Conservation (phyloP, 2,888 invertebrate genomes). For the Agonopterix heracliana region DNA sequence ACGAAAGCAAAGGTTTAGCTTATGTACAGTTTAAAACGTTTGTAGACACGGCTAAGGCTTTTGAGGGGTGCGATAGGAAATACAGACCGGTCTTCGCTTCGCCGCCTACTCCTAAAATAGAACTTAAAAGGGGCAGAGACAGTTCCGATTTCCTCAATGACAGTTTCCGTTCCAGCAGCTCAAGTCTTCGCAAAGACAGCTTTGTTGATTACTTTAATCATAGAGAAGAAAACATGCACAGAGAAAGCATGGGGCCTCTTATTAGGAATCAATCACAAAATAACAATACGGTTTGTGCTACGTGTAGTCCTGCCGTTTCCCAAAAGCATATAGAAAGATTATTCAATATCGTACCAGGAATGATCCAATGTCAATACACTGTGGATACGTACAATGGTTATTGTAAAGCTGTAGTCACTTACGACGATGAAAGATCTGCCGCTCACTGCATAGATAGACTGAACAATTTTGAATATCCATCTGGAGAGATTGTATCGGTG, state of each 20-base stretch:
- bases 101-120: slow-evolving; percentile 80
- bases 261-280: slow-evolving; percentile 50
- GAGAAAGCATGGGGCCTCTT: slow-evolving; percentile 24
- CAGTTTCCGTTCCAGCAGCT: slow-evolving; percentile 14
- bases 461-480: slow-evolving; percentile 94
- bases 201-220: slow-evolving; percentile 5
- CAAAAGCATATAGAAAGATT: slow-evolving; percentile 89
- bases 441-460: slow-evolving; percentile 87
- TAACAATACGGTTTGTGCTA: slow-evolving; percentile 80
- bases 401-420: slow-evolving; percentile 56
- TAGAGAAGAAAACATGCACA: slow-evolving; percentile 18
- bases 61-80: slow-evolving; percentile 89
- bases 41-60: slow-evolving; percentile 90
- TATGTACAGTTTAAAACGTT: slow-evolving; percentile 90
- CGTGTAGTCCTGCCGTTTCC: slow-evolving; percentile 81
- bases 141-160: slow-evolving; percentile 28
- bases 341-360: slow-evolving; percentile 88
- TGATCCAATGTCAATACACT: slow-evolving; percentile 60
- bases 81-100: slow-evolving; percentile 92
- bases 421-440: slow-evolving; percentile 50
- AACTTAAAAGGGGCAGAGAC: slow-evolving; percentile 51
- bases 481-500: slow-evolving; percentile 88
- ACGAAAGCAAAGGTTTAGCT: slow-evolving; percentile 90
- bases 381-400: slow-evolving; percentile 64
- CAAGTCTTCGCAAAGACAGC: slow-evolving; percentile 10